Conservation (phyloP, 1,140 invertebrate genomes). For the Cecropterus lyciades region DNA sequence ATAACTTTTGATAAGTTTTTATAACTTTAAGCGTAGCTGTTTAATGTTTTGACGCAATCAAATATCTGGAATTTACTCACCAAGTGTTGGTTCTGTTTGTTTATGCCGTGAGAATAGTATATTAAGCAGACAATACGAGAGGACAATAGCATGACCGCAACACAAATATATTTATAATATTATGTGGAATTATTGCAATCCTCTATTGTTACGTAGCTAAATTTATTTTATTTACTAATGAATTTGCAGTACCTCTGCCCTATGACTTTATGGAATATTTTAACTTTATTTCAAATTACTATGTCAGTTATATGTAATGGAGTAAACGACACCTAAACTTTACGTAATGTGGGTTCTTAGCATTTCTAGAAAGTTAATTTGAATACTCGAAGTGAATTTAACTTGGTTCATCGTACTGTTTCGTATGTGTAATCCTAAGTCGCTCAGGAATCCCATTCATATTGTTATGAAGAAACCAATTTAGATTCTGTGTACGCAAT, state of each 20-base stretch:
- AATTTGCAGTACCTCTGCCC: no score
- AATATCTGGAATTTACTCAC: not conserved
- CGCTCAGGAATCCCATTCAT: constrained; percentile 39
- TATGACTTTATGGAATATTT: not conserved
- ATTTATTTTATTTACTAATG: not conserved
- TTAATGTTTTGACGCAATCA: not conserved
- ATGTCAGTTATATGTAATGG: not conserved
- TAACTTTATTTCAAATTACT: no score
- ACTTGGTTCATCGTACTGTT: no score
- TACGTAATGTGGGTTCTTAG: constrained; percentile 19
- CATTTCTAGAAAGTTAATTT: constrained; percentile 57
- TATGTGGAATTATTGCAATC: constrained; percentile 2
- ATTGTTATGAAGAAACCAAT: constrained; percentile 44
- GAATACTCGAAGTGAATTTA: constrained; percentile 37
- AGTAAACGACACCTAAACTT: not conserved
- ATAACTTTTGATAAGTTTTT: not conserved
- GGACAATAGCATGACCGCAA: constrained; percentile 17
- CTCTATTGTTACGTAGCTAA: not conserved
- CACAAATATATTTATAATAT: constrained; percentile 8
- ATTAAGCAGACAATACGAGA: constrained; percentile 18
- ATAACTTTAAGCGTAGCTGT: not conserved
- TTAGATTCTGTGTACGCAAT: constrained; percentile 40
- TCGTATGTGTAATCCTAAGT: not conserved
- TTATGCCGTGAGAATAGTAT: constrained; percentile 22
- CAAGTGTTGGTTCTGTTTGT: constrained; percentile 7